Evolutionary conservation across 1,140 invertebrate genomes (phyloP).

Genomic region (Periplaneta americana): DNA sequence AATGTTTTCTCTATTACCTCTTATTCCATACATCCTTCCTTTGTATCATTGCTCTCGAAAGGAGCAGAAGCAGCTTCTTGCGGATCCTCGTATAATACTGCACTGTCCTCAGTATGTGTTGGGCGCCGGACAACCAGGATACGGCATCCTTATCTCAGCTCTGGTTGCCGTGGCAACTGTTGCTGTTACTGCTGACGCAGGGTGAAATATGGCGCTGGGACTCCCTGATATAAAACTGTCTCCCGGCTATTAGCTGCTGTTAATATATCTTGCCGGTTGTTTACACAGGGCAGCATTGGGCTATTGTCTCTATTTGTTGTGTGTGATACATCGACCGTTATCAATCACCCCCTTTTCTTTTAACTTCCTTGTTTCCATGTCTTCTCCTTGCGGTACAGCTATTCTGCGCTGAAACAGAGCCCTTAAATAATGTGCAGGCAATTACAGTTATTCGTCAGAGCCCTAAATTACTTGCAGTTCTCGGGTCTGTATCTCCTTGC

Average conservation of each 20-base stretch:
- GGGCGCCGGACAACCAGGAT: no score
- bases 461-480: neutral
- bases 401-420: neutral
- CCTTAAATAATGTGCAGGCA: neutral
- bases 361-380: neutral
- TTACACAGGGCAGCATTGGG: neutral
- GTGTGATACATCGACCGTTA: neutral
- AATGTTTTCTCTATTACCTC: no score
- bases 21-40: no score
- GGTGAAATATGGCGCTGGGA: neutral
- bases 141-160: no score
- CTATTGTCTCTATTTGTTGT: neutral
- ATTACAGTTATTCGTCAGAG: neutral
- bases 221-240: neutral
- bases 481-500: neutral
- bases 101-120: no score
- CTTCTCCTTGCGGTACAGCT: neutral
- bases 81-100: no score
- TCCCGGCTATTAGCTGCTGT: neutral
- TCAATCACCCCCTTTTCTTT: neutral
- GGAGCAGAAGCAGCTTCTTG: no score
- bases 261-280: neutral
- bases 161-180: neutral
- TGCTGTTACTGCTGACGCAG: neutral
- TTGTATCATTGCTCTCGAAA: no score